Conservation (phyloP, 2,113 vertebrate genomes). For the Eubucco bourcierii region DNA sequence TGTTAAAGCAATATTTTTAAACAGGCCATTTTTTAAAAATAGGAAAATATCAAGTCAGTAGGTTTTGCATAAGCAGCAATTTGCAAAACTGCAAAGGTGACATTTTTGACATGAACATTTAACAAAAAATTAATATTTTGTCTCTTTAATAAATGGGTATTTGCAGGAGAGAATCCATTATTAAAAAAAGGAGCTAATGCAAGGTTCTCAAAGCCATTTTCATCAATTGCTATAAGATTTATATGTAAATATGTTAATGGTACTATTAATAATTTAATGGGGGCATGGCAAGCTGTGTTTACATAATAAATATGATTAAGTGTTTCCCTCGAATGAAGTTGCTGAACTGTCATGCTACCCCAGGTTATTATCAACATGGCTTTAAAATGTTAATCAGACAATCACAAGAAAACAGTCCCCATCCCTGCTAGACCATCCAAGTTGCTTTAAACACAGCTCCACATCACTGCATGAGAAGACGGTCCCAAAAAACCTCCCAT, state of each 20-base stretch:
- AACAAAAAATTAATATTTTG: constrained; percentile 66
- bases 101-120: constrained; percentile 56
- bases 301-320: constrained; percentile 79
- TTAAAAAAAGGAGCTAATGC: background rate
- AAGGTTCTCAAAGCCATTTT: constrained; percentile 60
- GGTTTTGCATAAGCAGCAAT: constrained; percentile 46
- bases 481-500: background rate
- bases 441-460: background rate
- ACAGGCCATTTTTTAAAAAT: constrained; percentile 23
- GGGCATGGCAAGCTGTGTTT: constrained; percentile 76
- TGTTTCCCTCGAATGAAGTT: constrained; percentile 73
- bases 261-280: constrained; percentile 77
- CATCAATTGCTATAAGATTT: constrained; percentile 74
- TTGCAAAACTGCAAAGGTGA: constrained; percentile 58
- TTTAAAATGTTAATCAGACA: constrained; percentile 70
- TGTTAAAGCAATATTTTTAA: constrained; percentile 18
- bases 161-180: constrained; percentile 61
- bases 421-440: background rate
- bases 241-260: constrained; percentile 79
- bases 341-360: constrained; percentile 72
- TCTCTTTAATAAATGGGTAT: constrained; percentile 61
- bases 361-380: constrained; percentile 68
- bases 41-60: constrained; percentile 5
- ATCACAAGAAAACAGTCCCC: constrained; percentile 47
- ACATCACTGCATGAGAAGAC: accelerated